Conservation (phyloP, 2,113 vertebrate species). For the Hypanus sabinus region DNA sequence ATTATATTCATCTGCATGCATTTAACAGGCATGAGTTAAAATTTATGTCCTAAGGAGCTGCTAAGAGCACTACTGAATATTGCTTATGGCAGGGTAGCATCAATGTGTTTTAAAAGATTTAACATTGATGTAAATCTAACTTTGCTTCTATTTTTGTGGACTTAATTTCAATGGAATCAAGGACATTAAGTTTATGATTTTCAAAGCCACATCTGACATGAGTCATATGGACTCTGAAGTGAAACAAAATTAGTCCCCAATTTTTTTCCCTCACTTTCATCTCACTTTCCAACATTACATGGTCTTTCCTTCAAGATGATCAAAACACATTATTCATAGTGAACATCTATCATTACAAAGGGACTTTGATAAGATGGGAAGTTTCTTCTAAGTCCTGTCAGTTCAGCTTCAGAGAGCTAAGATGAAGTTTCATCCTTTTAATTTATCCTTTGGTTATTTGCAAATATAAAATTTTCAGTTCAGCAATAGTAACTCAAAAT, state of each 20-base stretch:
- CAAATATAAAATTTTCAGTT: background rate
- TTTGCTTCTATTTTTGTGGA: background rate
- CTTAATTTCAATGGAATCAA: background rate
- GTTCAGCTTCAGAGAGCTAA: background rate
- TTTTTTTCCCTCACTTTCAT: background rate
- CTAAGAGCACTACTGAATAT: background rate
- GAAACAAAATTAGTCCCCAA: background rate
- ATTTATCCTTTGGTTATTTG: too few species aligned
- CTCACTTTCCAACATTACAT: background rate
- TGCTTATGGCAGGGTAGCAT: background rate
- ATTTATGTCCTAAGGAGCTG: background rate
- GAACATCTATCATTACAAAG: constrained; percentile 14
- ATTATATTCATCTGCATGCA: background rate
- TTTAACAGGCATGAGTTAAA: background rate
- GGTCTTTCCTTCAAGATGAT: constrained; percentile 27
- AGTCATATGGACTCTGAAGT: background rate
- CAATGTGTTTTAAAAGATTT: background rate
- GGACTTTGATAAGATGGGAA: background rate
- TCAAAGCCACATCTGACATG: background rate
- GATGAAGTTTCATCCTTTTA: background rate
- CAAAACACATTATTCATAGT: constrained; percentile 1
- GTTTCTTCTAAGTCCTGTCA: background rate
- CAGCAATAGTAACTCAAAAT: background rate
- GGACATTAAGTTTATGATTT: background rate
- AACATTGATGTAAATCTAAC: background rate